Percentiles rank a stretch among this genome's conserved stretches.
Conservation (phyloP, 2,888 invertebrate genomes). For the Crossocerus cetratus region DNA sequence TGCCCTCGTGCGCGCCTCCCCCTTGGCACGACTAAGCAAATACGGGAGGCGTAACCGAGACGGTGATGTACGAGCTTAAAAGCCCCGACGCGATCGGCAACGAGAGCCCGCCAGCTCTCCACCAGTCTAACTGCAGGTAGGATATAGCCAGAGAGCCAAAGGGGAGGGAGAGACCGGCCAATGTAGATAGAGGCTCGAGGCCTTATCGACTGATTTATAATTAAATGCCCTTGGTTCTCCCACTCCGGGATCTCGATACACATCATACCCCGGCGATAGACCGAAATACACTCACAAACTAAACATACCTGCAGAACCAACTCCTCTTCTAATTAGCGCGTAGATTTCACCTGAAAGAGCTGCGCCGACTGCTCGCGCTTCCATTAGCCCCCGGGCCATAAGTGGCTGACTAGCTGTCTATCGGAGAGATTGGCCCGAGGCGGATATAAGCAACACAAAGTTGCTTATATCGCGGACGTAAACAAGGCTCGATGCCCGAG, state of each 20-base stretch:
- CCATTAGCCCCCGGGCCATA: too few relatives aligned
- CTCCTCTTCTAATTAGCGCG: constrained; percentile 38
- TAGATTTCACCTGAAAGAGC: constrained; percentile 9
- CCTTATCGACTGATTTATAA: constrained; percentile 72
- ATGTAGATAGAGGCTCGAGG: constrained; percentile 44
- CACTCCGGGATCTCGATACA: too few relatives aligned
- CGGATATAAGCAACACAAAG: too few relatives aligned
- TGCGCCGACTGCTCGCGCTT: too few relatives aligned
- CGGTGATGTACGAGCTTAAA: constrained; percentile 76
- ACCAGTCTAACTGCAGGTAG: background rate
- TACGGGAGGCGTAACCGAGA: constrained; percentile 74
- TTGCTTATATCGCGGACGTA: too few relatives aligned
- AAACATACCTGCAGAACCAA: background rate
- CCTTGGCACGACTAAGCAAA: constrained; percentile 75
- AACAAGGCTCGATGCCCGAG: too few relatives aligned
- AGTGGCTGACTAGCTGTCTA: too few relatives aligned
- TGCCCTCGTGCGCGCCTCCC: constrained; percentile 71
- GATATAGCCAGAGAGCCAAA: constrained; percentile 17
- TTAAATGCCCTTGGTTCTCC: constrained; percentile 57
- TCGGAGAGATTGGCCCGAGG: too few relatives aligned
- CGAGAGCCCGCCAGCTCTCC: constrained; percentile 22
- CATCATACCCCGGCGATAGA: too few relatives aligned
- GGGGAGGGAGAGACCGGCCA: constrained; percentile 33
- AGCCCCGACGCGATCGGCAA: constrained; percentile 66
- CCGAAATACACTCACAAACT: too few relatives aligned